A percentile compares a stretch with the other conserved stretches of the same genome.
Evolutionary conservation across 2,888 invertebrate genomes (phyloP).

Genomic region (Diabrotica balteata): DNA sequence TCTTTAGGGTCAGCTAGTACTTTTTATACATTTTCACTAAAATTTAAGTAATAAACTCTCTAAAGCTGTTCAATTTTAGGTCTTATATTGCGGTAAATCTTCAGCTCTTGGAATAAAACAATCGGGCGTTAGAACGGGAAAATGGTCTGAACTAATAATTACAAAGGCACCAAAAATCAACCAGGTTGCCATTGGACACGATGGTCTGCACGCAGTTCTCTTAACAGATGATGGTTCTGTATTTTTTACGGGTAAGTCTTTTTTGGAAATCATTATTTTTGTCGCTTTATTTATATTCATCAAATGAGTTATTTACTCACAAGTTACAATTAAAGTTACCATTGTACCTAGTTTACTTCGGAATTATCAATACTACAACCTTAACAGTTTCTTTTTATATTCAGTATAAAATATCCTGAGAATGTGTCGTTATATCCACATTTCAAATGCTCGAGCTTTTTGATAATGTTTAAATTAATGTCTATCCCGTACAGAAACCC

Average conservation of each 20-base stretch:
- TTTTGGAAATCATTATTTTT: not conserved
- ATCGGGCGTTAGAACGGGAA: constrained; percentile 62
- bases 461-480: too few species aligned
- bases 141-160: constrained; percentile 70
- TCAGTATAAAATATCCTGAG: too few species aligned
- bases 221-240: constrained; percentile 93
- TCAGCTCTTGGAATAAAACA: constrained; percentile 84
- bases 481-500: too few species aligned
- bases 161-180: constrained; percentile 76
- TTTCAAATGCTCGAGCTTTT: too few species aligned
- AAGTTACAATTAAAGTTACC: too few species aligned
- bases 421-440: too few species aligned
- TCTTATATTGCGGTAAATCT: constrained; percentile 88
- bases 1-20: not conserved
- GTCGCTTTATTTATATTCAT: too few species aligned
- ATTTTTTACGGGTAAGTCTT: constrained; percentile 69
- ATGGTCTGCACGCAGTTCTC: constrained; percentile 89
- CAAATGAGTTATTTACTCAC: too few species aligned
- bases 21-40: not conserved
- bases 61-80: constrained; percentile 58
- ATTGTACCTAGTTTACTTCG: not conserved
- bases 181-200: constrained; percentile 90
- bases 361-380: too few species aligned
- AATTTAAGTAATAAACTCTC: not conserved
- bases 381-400: too few species aligned